A percentile compares a stretch with the other conserved stretches of the same genome.
Conservation (phyloP, 2,888 invertebrate genomes). For the Parthenolecanium corni region DNA sequence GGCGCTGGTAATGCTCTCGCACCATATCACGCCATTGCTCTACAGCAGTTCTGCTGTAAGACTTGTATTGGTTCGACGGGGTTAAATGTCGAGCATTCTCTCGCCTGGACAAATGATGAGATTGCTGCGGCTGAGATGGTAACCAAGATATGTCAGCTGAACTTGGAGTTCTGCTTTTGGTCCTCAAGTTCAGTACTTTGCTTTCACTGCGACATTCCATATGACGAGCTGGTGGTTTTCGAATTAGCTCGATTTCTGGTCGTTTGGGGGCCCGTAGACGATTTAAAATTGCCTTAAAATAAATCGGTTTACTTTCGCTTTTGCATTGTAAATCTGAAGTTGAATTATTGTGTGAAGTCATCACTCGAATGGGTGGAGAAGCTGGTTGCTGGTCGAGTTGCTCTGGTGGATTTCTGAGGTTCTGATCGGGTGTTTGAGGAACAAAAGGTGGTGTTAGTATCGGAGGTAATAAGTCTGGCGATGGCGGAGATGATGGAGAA, state of each 20-base stretch:
- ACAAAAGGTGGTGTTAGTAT: not conserved
- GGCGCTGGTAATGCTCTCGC: not conserved
- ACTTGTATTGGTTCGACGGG: not conserved
- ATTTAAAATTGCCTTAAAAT: conserved; percentile 7
- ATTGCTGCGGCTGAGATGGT: not conserved
- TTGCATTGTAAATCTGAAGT: conserved; percentile 11
- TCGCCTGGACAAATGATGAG: not conserved
- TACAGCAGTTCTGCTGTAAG: not conserved
- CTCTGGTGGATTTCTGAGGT: not conserved
- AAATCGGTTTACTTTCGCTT: conserved; percentile 19
- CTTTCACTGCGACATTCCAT: not conserved
- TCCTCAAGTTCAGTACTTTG: conserved; percentile 1
- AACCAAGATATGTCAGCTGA: not conserved
- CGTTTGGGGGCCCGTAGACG: not conserved
- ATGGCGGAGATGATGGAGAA: too few species aligned
- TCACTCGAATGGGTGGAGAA: not conserved
- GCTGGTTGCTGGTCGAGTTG: not conserved
- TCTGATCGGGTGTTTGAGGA: not conserved
- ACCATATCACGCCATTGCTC: not conserved
- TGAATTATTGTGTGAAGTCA: not conserved
- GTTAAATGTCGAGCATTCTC: not conserved
- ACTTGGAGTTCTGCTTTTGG: not conserved
- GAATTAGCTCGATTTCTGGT: not conserved
- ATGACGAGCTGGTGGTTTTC: not conserved
- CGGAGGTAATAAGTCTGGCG: too few species aligned